Base-by-base conservation (phyloP, 64 coral and sea anemone species). In the Pachyseris speciosa region DNA sequence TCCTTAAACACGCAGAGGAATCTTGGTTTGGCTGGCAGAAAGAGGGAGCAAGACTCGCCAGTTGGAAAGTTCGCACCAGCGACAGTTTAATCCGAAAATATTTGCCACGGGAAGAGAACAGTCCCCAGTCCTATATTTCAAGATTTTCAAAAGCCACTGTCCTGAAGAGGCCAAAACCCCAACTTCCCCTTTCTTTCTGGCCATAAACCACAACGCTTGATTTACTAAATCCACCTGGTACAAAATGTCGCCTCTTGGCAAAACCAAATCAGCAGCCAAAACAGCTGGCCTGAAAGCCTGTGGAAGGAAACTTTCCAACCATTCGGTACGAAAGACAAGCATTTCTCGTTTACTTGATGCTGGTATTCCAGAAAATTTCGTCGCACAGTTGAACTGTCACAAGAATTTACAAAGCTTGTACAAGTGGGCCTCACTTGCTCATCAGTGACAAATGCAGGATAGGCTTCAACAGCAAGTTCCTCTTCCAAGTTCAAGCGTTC, bases 21-120 rank as follows among this genome's bases (percentile, higher is more conserved):
- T 89, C 44, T 72, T 94, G 12, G 92, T 94, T 2, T 89, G 86
- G 84, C 29, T 65, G 29, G 72, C 51, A 26, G 78, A 89, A 58
- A 80, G 92, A 22, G 93, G 73, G 41, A 95, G 58, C 3, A 90
- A 90, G 28, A 90, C 93, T 38, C 55, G 87, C 10, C 60, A 85
- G 77, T 3, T 53, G 17, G 84, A 88, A 70, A 71, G 83, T 30
- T 75, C 75, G 52, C 36, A 84, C 15, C 13, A 86, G 20, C 36
- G 92, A 10, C 13, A 86, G 20, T 89, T 94, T 51, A 30, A 63
- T 42, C 76, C 77, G 5, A 89, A 94, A 81, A 65, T 50, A 38
- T 94, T 84, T 74, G 92, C 78, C 77, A 94, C 85, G 4, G 34
- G 72, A 28, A 75, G 78, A 49, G 78, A 74, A 28, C 61, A 67